Percentiles rank a stretch among this genome's conserved stretches.
Evolutionary conservation across 2,113 vertebrate species (phyloP).

Genomic region (Blennius ocellaris): DNA sequence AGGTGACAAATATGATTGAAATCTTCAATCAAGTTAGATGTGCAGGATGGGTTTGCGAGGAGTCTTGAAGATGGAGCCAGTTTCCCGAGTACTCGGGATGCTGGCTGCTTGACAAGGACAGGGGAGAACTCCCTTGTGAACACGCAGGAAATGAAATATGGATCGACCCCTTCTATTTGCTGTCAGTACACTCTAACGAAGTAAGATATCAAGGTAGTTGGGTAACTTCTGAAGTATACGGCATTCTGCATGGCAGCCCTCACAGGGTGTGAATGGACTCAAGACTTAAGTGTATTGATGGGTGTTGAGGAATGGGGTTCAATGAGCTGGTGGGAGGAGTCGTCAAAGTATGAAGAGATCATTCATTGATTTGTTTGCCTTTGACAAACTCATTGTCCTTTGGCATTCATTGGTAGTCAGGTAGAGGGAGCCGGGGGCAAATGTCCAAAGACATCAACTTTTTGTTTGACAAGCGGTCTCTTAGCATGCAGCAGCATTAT

Average conservation of each 20-base stretch:
- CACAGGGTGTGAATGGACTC: not conserved
- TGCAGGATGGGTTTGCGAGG: conserved; percentile 30
- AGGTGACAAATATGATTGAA: conserved; percentile 45
- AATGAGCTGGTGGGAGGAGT: not conserved
- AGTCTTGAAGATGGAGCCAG: conserved; percentile 5
- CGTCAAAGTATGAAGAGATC: conserved; percentile 29
- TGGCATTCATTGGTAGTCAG: conserved; percentile 1
- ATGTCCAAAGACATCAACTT: not conserved
- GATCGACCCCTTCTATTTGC: conserved; percentile 69
- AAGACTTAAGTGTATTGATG: conserved; percentile 3
- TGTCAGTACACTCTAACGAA: conserved; percentile 61
- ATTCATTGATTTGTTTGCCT: conserved; percentile 44
- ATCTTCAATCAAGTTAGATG: conserved; percentile 38
- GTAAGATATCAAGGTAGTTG: conserved; percentile 40
- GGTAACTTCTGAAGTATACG: conserved; percentile 16
- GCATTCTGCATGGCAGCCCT: not conserved
- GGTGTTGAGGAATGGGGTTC: conserved; percentile 4
- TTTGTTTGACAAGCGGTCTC: not conserved
- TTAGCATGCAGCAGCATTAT: not conserved
- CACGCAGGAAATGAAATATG: conserved; percentile 67
- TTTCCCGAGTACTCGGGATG: conserved; percentile 19
- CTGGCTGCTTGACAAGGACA: conserved; percentile 52
- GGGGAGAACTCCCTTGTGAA: conserved; percentile 46
- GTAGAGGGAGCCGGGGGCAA: not conserved
- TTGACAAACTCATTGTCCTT: conserved; percentile 30